phyloP scores from a whole-genome alignment of 2,888 invertebrate genomes.

The Elegia similella region DNA sequence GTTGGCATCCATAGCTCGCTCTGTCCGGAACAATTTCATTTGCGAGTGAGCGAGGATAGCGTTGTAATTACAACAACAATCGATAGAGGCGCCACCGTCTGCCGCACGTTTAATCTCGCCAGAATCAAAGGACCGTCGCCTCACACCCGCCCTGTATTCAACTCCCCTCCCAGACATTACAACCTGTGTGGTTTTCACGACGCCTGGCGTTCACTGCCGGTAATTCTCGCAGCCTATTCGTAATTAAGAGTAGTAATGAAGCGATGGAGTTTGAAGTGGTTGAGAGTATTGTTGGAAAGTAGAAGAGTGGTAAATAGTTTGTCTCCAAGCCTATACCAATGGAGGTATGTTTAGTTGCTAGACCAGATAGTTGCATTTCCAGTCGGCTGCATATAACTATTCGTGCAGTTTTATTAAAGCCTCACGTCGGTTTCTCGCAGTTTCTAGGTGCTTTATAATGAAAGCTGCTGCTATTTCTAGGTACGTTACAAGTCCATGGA shows the following conservation, averaged over 20 bases:
- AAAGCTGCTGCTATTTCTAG: neutral
- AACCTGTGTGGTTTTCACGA: slow-evolving; percentile 27
- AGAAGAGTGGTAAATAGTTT: slow-evolving; percentile 56
- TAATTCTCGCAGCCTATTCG: neutral
- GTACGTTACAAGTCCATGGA: too few species aligned
- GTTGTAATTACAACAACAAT: slow-evolving; percentile 82
- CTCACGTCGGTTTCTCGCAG: slow-evolving; percentile 55
- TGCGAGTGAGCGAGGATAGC: slow-evolving; percentile 80
- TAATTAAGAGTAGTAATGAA: slow-evolving; percentile 11
- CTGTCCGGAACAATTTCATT: slow-evolving; percentile 81
- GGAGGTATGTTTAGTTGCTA: slow-evolving; percentile 68
- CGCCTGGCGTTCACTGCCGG: slow-evolving; percentile 41
- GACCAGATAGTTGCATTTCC: slow-evolving; percentile 77
- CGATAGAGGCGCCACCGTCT: slow-evolving; percentile 82
- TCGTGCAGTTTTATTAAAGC: slow-evolving; percentile 68
- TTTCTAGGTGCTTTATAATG: neutral
- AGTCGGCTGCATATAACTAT: slow-evolving; percentile 65
- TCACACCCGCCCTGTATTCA: slow-evolving; percentile 64
- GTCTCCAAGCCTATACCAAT: slow-evolving; percentile 74
- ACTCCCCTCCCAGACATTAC: slow-evolving; percentile 48
- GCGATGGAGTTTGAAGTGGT: slow-evolving; percentile 40
- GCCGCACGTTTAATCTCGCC: slow-evolving; percentile 81
- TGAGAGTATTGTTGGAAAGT: slow-evolving; percentile 47
- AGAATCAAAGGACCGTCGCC: slow-evolving; percentile 79
- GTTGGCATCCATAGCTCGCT: slow-evolving; percentile 73